A percentile compares a stretch with the other conserved stretches of the same genome.
These are phyloP conservation scores for Amphimedon queenslandica DNA, from an alignment of 37 sponge, comb jelly and placozoan genomes.

Conservation along the genomic window DNA sequence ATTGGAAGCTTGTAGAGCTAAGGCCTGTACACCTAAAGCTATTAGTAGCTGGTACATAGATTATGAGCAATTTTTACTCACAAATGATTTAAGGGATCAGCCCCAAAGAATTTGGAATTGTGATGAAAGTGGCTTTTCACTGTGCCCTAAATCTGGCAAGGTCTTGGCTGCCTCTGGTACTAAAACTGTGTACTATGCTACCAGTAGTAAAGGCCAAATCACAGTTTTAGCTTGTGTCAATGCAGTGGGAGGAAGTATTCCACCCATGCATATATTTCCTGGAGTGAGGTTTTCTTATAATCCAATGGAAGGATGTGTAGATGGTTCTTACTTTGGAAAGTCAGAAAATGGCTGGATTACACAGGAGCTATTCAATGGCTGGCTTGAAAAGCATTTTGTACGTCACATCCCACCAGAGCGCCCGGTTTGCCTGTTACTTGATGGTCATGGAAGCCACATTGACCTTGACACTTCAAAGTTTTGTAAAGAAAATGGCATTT, in stretches of 20 bases:
- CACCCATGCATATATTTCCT: slow-evolving; percentile 25
- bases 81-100: slow-evolving; percentile 4
- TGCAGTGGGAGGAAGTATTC: slow-evolving; percentile 20
- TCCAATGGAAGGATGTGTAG: slow-evolving; percentile 18
- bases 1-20: slow-evolving; percentile 5
- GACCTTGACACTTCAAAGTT: slow-evolving; percentile 15
- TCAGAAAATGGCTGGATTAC: slow-evolving; percentile 29
- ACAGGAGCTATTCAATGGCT: slow-evolving; percentile 35
- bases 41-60: slow-evolving; percentile 13
- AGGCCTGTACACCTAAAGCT: slow-evolving; percentile 8
- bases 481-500: slow-evolving; percentile 19
- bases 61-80: slow-evolving; percentile 11
- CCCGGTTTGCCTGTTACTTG: slow-evolving; percentile 2
- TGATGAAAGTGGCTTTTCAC: slow-evolving; percentile 32
- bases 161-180: slow-evolving; percentile 1
- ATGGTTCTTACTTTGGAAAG: slow-evolving; percentile 23
- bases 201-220: slow-evolving; percentile 20
- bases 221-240: slow-evolving; percentile 11
- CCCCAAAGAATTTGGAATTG: slow-evolving; percentile 19
- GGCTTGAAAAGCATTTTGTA: slow-evolving; percentile 31
- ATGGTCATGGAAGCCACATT: slow-evolving; percentile 15
- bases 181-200: not conserved
- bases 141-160: slow-evolving; percentile 22
- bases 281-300: slow-evolving; percentile 12
- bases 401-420: slow-evolving; percentile 14